Evolutionary conservation across 2,797 vertebrate genomes (phyloP).

Genomic region (Zenarchopterus dispar): DNA sequence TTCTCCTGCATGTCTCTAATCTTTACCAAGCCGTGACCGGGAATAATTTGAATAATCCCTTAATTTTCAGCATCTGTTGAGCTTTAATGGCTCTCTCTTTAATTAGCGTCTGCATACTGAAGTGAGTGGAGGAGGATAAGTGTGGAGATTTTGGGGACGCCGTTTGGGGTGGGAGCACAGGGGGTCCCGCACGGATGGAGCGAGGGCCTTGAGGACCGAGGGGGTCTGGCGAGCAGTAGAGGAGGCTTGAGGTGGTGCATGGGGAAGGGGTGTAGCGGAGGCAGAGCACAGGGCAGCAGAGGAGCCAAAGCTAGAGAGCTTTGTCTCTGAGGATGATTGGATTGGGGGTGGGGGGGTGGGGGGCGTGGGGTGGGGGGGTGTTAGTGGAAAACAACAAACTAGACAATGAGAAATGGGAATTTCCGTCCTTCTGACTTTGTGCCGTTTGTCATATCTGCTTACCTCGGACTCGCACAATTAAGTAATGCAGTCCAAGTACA

Average conservation of each 20-base stretch:
- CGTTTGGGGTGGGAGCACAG: constrained; percentile 26
- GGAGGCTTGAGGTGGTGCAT: constrained; percentile 28
- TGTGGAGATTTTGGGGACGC: constrained; percentile 45
- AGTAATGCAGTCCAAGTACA: constrained; percentile 11
- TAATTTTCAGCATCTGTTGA: constrained; percentile 85
- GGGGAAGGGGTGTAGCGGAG: constrained; percentile 10
- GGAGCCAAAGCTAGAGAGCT: constrained; percentile 72
- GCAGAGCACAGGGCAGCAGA: constrained; percentile 3
- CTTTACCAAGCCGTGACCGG: constrained; percentile 59
- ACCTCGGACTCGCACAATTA: constrained; percentile 5
- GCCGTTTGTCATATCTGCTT: constrained; percentile 12
- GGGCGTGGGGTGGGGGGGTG: neutral
- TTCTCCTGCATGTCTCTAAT: constrained; percentile 53
- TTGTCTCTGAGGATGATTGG: constrained; percentile 67
- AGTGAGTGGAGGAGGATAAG: constrained; percentile 64
- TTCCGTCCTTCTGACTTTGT: constrained; percentile 49
- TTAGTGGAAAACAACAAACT: constrained; percentile 11
- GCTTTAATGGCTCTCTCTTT: constrained; percentile 75
- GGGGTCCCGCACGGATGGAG: constrained; percentile 39
- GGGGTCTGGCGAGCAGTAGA: constrained; percentile 9
- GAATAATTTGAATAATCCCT: constrained; percentile 86
- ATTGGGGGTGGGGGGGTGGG: neutral
- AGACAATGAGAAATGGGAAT: constrained; percentile 37
- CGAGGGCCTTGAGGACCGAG: constrained; percentile 24
- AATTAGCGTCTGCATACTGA: constrained; percentile 75